These are phyloP conservation scores for Trichogramma dendrolimi DNA, from an alignment of 2,888 invertebrate species.

Conservation along the genomic window DNA sequence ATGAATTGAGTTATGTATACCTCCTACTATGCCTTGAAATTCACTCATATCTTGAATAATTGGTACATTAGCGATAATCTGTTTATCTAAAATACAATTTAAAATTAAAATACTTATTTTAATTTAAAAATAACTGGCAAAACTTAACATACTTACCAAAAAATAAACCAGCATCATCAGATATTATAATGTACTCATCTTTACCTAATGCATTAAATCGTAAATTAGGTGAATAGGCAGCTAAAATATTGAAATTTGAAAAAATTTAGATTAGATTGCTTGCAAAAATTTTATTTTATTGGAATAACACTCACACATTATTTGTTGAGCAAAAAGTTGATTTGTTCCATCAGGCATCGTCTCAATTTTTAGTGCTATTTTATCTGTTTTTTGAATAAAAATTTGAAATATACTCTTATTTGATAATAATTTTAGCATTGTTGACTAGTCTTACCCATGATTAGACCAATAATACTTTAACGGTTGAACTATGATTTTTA, in stretches of 20 bases:
- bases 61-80: constrained; percentile 22
- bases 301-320: constrained; percentile 23
- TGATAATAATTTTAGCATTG: too few species aligned
- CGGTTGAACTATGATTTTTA: too few species aligned
- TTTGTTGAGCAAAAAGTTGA: constrained; percentile 26
- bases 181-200: constrained; percentile 27
- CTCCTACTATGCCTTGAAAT: constrained; percentile 17
- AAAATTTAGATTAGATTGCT: not conserved
- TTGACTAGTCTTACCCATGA: too few species aligned
- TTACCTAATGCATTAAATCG: constrained; percentile 24
- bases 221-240: constrained; percentile 24
- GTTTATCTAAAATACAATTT: constrained; percentile 19
- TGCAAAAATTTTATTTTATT: not conserved
- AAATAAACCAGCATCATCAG: constrained; percentile 25
- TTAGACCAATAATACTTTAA: too few species aligned
- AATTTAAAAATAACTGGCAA: not conserved
- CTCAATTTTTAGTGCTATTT: constrained; percentile 27
- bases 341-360: constrained; percentile 26
- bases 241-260: constrained; percentile 22
- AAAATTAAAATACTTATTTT: constrained; percentile 2
- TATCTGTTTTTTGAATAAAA: constrained; percentile 17
- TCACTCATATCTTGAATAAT: constrained; percentile 12
- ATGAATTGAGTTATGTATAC: constrained; percentile 5
- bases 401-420: not conserved
- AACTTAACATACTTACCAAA: constrained; percentile 18